Conservation (phyloP, 2,797 vertebrate species). For the Gymnocypris eckloni region DNA sequence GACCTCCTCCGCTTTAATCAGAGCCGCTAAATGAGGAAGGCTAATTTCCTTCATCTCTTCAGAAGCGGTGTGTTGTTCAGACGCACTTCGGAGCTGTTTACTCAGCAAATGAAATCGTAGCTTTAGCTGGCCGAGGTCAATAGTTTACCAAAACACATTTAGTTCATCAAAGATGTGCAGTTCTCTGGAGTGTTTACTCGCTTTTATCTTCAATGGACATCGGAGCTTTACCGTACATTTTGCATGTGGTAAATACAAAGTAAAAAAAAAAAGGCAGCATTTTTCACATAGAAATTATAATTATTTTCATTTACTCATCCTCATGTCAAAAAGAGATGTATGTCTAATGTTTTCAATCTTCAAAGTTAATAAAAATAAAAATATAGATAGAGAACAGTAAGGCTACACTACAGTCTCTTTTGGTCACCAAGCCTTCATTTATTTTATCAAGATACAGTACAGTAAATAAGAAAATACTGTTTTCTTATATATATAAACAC, state of each 20-base stretch:
- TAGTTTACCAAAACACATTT: constrained; percentile 37
- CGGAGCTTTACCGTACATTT: not conserved
- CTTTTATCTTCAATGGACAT: constrained; percentile 50
- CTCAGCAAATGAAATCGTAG: constrained; percentile 42
- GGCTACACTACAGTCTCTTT: too few species aligned
- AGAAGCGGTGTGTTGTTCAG: constrained; percentile 11
- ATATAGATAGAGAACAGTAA: too few species aligned
- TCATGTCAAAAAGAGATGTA: not conserved
- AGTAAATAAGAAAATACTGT: not conserved
- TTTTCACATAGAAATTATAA: not conserved
- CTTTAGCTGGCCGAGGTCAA: constrained; percentile 45
- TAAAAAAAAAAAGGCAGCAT: not conserved
- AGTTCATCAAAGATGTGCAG: constrained; percentile 40
- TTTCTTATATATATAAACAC: not conserved
- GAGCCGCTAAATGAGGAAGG: constrained; percentile 48
- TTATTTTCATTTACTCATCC: not conserved
- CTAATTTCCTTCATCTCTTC: constrained; percentile 36
- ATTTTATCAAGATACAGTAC: not conserved
- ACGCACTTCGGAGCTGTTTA: constrained; percentile 28
- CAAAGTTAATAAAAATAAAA: too few species aligned
- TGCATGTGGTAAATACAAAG: not conserved
- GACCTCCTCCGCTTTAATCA: constrained; percentile 49
- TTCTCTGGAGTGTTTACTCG: not conserved
- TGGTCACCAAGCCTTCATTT: not conserved
- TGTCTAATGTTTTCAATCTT: too few species aligned